These are phyloP conservation scores for Eubucco bourcierii DNA, from an alignment of 2,113 vertebrate species.

Conservation along the genomic window DNA sequence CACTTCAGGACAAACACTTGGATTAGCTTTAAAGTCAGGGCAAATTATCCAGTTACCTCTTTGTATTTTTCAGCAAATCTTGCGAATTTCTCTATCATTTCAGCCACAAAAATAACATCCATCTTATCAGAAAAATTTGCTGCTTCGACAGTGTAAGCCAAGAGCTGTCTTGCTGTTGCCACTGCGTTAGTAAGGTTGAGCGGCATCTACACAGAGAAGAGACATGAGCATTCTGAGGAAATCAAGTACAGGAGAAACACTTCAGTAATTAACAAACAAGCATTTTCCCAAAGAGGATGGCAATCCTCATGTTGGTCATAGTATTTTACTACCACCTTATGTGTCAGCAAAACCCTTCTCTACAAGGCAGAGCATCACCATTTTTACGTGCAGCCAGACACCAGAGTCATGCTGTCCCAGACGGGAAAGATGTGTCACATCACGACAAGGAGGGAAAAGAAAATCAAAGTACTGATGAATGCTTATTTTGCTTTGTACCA, in stretches of 20 bases:
- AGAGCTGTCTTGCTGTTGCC: constrained; percentile 86
- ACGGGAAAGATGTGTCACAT: background rate
- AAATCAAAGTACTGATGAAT: too few species aligned
- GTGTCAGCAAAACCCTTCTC: background rate
- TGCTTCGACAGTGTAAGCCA: constrained; percentile 91
- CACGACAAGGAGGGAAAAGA: background rate
- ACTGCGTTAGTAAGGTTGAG: constrained; percentile 94
- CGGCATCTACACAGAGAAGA: constrained; percentile 83
- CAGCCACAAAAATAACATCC: constrained; percentile 97
- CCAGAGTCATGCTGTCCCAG: background rate
- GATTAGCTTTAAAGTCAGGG: background rate
- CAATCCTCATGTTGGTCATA: background rate
- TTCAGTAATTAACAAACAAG: background rate
- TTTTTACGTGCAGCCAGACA: background rate
- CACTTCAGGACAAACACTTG: background rate
- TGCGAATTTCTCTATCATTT: constrained; percentile 98
- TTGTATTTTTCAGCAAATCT: constrained; percentile 95
- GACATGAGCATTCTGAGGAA: background rate
- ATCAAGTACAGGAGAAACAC: background rate
- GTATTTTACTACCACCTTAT: background rate
- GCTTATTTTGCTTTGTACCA: background rate
- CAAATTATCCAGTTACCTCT: constrained; percentile 81
- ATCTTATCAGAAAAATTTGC: constrained; percentile 98
- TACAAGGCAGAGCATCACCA: background rate
- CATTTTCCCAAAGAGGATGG: background rate